Evolutionary conservation across 2,113 vertebrate genomes (phyloP), one percentile per base, ranked within the genome.

Genomic region (Sinocyclocheilus anophthalmus): DNA sequence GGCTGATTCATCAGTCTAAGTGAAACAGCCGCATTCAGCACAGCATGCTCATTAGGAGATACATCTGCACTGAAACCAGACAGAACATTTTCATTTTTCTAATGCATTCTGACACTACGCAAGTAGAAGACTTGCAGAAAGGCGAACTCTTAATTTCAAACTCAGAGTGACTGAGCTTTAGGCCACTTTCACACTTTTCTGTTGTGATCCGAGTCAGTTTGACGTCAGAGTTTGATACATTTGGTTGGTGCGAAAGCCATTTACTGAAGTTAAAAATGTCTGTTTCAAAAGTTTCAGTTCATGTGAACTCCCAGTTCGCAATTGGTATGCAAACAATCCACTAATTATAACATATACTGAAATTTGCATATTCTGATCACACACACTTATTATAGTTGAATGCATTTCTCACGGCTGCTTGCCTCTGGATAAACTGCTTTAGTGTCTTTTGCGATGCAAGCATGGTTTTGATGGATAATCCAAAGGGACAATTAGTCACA

Each of bases 1-100:
- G 42, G 30, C 72, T 86, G 85, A 88, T 84, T 88, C 76, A 88
- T 84, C 85, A 48, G 53, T 50, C 78, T 84, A 85, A 88, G 69
- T 42, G 45, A 72, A 77, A 76, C n/a, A 26, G 75, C 72, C 63
- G 14, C 79, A 30, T 48, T 83, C 72, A 81, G 76, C 61, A 63
- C 87, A 85, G 81, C 67, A 55, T 80, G 81, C 76, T 84, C 48
- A 67, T 39, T 26, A 79, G 59, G 53, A 84, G 55, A 84, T 42
- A 45, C 18, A 14, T 57, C 50, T 53, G 81, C 50, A 12, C 18
- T 48, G 20, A 24, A 73, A 50, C 16, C 45, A 70, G 4, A 82
- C 24, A 18, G 53, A 83, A 86, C 26, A 61, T 61, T 53, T 24
- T 4, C 3, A 9, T 76, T 70, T 67, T 37, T 53, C 0, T 20